Base-by-base conservation (phyloP, 2,797 vertebrate species). In the Cyprinella venusta region DNA sequence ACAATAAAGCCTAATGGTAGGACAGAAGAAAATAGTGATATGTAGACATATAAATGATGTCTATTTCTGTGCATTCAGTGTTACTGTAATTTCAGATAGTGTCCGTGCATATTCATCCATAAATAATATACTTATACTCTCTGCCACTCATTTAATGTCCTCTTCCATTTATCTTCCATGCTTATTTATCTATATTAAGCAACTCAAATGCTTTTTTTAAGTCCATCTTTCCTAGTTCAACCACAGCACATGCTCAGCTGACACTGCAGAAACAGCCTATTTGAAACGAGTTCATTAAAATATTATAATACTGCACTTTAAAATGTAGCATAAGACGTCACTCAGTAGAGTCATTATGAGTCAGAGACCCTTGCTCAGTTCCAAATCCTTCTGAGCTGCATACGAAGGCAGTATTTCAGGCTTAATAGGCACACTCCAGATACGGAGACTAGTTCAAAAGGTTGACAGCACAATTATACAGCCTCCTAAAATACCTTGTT, bases 201-300 rank as follows among this genome's bases (percentile, higher is more conserved):
- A 50, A 50, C 40, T 81, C 26, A 38, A 19, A 24, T 61, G 7
- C 3, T 24, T 30, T 24, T 30, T n/a, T 75, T 42, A 56, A 15
- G 56, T 64, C n/a, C 8, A 10, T 61, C 5, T 36, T 48, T 74
- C 18, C 36, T 48, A 36, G 61, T 72, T 48, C 12, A 61, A 8
- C 54, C 24, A 12, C 19, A 71, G 7, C 15, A 56, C 33, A 50
- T 68, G 30, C 13, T 54, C 63, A 68, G 16, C 36, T 59, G 68
- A 50, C 26, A 61, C 68, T 30, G 33, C 26, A 48, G 61, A 15
- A 70, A 69, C 54, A n/a, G 21, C 40, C 42, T 74, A 33, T 52
- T 33, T 81, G 33, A 64, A 71, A 72, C 21, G 7, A 72, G 42
- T 81, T 63, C 30, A 74, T 64, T 74, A 64, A 81, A 72, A 50